Evolutionary conservation across 2,797 vertebrate genomes (phyloP), one percentile per base, ranked within the genome.

Genomic region (Thamnophis elegans): DNA sequence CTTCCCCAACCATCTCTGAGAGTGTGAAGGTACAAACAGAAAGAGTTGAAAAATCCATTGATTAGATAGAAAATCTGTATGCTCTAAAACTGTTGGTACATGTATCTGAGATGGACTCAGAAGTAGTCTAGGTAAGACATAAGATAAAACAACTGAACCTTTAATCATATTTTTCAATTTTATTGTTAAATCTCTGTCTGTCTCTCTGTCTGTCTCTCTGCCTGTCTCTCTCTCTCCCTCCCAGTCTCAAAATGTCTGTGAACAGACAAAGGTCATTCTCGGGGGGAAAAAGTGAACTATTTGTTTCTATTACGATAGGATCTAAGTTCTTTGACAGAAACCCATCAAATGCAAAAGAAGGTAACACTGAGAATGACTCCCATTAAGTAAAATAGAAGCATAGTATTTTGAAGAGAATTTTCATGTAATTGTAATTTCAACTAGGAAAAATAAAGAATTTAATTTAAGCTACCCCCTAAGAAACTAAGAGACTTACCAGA

Each of bases 401-500:
- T 7, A 92, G 60, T 90, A 93, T 93, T 91, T 42, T 87, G 92
- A 94, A 42, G 56, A 92, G 93, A 92, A 93, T 78, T 36, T 91
- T 89, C 5, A 88, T 28, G 32, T 42, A 0, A 0, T 1, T 3
- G 47, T 56, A 65, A 65, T 88, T 93, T 93, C 82, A 95, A 85
- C 92, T 7, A 36, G 51, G 87, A 25, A 11, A 14, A 51, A 92
- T 1, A 68, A 93, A 89, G 14, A 92, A 92, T 88, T 92, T 53
- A 55, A 51, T 8, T 90, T 4, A 93, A 94, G 28, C 51, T 32
- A 56, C 20, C 18, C 25, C 11, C 12, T 42, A 96, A 96, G 54
- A 54, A 96, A 91, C 32, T 12, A 92, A 96, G 91, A 94, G 91
- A 94, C 98, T 98, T 98, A 99, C 99, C 99, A 99, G 98, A 98